phyloP scores from a whole-genome alignment of 2,888 invertebrate genomes.

The Slavum lentiscoides region DNA sequence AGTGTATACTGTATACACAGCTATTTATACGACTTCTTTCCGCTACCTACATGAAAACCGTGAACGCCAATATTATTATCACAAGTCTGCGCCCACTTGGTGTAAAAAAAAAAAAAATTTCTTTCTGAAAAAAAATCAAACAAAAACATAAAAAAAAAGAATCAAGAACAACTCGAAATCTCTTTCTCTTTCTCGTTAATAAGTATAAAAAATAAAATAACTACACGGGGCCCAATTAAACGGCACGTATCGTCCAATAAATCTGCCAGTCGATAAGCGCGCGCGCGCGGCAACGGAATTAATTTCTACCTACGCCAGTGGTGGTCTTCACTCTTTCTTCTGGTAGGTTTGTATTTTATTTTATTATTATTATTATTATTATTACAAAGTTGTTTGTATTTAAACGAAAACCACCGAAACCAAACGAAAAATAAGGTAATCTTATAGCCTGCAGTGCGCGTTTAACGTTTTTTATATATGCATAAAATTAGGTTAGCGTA shows the following conservation, averaged over 20 bases:
- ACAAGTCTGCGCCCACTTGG: conserved; percentile 32
- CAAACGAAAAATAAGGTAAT: conserved; percentile 15
- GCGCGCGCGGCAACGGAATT: conserved; percentile 48
- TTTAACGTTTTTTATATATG: background rate
- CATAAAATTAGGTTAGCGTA: background rate
- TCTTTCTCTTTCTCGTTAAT: conserved; percentile 36
- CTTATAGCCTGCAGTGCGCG: background rate
- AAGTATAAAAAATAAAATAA: conserved; percentile 22
- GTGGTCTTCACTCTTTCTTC: conserved; percentile 25
- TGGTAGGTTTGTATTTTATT: conserved; percentile 36
- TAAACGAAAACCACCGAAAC: background rate
- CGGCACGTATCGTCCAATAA: conserved; percentile 45
- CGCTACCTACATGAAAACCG: conserved; percentile 39
- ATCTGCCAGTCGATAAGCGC: conserved; percentile 52
- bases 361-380: conserved; percentile 47
- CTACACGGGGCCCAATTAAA: conserved; percentile 53
- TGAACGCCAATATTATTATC: conserved; percentile 39
- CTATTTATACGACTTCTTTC: conserved; percentile 29
- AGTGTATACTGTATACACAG: background rate
- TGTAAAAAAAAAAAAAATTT: background rate
- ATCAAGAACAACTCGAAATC: conserved; percentile 29
- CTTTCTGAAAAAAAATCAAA: background rate
- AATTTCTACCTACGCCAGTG: conserved; percentile 51
- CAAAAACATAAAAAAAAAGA: conserved; percentile 34
- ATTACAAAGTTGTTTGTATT: conserved; percentile 29